Conservation (phyloP, 2,888 invertebrate species). For the Drosophila kambysellisi region DNA sequence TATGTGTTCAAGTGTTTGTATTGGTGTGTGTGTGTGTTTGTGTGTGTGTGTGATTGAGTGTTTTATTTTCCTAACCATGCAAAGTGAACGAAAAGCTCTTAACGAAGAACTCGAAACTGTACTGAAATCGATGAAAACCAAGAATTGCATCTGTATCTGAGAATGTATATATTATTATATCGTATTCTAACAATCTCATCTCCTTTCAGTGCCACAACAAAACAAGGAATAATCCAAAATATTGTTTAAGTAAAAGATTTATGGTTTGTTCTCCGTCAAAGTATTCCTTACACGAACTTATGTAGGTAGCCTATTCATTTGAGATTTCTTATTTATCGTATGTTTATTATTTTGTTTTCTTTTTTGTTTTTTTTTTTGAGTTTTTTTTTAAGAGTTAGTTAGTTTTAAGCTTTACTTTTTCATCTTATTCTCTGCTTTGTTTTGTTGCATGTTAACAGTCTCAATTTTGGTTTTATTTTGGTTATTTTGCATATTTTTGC, state of each 20-base stretch:
- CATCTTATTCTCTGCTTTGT: slow-evolving; percentile 53
- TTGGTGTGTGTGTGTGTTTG: slow-evolving; percentile 20
- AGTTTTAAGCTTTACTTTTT: slow-evolving; percentile 51
- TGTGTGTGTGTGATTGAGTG: slow-evolving; percentile 19
- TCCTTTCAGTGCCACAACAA: slow-evolving; percentile 1
- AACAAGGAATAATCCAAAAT: slow-evolving; percentile 10
- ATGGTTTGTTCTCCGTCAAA: slow-evolving; percentile 32
- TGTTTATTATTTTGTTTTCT: slow-evolving; percentile 12
- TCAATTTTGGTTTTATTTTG: slow-evolving; percentile 72
- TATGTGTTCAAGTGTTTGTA: slow-evolving; percentile 5
- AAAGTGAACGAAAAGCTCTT: slow-evolving; percentile 43
- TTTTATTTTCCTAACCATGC: slow-evolving; percentile 34
- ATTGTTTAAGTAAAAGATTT: slow-evolving; percentile 28
- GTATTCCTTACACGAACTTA: slow-evolving; percentile 72
- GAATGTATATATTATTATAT: slow-evolving; percentile 4
- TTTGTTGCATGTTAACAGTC: slow-evolving; percentile 71
- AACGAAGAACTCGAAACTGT: slow-evolving; percentile 27
- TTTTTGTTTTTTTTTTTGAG: slow-evolving; percentile 44
- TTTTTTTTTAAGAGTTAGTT: slow-evolving; percentile 43
- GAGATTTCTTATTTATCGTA: slow-evolving; percentile 47
- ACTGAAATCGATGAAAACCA: slow-evolving; percentile 9
- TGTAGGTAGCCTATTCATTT: slow-evolving; percentile 73
- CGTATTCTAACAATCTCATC: slow-evolving; percentile 6
- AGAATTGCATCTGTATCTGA: slow-evolving; percentile 20
- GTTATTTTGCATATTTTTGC: slow-evolving; percentile 73